Conservation (phyloP, 2,797 vertebrate genomes). For the Sus cebifrons region DNA sequence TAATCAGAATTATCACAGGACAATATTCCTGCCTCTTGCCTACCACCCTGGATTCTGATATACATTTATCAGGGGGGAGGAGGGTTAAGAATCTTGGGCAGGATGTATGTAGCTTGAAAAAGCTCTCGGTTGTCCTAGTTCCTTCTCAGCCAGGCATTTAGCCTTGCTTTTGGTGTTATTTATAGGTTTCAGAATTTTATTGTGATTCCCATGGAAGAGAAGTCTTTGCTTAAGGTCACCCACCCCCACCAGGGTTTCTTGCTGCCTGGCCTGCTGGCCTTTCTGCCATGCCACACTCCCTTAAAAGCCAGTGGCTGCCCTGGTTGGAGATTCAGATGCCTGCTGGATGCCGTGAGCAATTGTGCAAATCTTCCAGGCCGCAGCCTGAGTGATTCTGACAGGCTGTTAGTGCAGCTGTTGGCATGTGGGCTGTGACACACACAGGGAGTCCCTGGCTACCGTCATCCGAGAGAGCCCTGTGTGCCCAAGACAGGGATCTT, state of each 20-base stretch:
- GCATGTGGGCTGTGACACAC: rapidly evolving
- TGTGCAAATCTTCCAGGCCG: background rate
- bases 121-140: conserved; percentile 47
- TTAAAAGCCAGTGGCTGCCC: background rate
- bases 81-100: background rate
- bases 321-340: background rate
- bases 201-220: background rate
- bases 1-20: background rate
- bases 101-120: background rate
- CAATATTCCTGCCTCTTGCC: background rate
- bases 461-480: rapidly evolving
- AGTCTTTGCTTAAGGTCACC: conserved; percentile 53
- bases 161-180: conserved; percentile 65
- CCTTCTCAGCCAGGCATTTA: conserved; percentile 7
- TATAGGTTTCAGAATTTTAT: conserved; percentile 59
- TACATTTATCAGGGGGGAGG: too few species aligned
- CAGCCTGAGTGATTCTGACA: background rate
- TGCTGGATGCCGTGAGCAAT: background rate
- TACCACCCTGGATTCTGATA: background rate
- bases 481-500: background rate
- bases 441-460: rapidly evolving
- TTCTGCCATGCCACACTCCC: background rate
- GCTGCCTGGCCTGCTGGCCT: background rate
- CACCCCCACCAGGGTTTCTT: background rate
- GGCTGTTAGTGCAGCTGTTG: rapidly evolving